A percentile compares a stretch with the other conserved stretches of the same genome.
phyloP scores from a whole-genome alignment of 1,140 invertebrate species.

The Sinonovacula constricta region DNA sequence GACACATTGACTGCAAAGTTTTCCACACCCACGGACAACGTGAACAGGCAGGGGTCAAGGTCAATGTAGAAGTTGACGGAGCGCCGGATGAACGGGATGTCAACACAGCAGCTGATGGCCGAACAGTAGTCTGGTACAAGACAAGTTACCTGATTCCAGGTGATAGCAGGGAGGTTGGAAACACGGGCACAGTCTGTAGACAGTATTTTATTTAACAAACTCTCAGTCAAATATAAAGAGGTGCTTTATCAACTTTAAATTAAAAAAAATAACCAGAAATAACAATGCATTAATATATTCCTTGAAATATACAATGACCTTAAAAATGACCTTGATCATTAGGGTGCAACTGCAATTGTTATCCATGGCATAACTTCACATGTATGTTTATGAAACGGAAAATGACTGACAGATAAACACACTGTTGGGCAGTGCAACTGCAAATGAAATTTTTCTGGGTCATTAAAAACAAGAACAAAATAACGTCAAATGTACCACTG shows the following conservation, averaged over 20 bases:
- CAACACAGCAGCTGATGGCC: conserved; percentile 30
- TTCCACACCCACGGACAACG: conserved; percentile 17
- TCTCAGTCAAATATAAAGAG: background rate
- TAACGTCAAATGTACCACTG: too few species aligned
- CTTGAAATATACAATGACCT: background rate
- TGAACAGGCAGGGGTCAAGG: conserved; percentile 15
- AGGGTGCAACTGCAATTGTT: too few species aligned
- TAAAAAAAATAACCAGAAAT: background rate
- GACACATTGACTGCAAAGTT: conserved; percentile 2
- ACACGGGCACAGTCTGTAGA: conserved; percentile 14
- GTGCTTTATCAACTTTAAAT: background rate
- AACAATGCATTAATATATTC: too few species aligned
- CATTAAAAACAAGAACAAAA: too few species aligned
- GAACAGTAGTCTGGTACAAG: conserved; percentile 24
- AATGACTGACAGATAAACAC: background rate
- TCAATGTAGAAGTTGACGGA: background rate
- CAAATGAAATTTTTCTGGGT: too few species aligned
- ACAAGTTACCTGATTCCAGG: conserved; percentile 4
- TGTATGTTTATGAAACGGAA: background rate
- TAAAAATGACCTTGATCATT: too few species aligned
- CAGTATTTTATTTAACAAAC: background rate
- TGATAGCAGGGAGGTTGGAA: background rate
- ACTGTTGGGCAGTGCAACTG: background rate
- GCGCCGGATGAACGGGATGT: conserved; percentile 6
- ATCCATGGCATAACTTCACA: too few species aligned